A percentile compares a stretch with the other conserved stretches of the same genome.
These are phyloP conservation scores for Pseudanteris insignis DNA, from an alignment of 2,888 invertebrate genomes.

Conservation along the genomic window DNA sequence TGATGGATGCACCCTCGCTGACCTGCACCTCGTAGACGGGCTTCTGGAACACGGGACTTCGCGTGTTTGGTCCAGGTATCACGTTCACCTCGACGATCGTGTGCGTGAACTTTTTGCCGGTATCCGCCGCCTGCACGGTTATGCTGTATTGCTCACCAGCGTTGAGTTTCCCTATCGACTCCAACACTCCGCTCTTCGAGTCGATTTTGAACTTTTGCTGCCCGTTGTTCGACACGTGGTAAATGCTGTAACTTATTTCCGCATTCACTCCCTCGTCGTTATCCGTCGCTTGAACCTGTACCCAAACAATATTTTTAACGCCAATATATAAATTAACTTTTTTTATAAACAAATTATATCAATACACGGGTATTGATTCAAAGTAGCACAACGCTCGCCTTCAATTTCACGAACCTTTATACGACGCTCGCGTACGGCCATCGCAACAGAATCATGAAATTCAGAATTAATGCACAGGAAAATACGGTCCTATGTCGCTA, in stretches of 20 bases:
- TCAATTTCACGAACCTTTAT: too few species aligned
- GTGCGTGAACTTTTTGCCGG: constrained; percentile 82
- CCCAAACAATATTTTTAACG: too few species aligned
- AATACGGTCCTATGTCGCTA: too few species aligned
- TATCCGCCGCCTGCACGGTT: constrained; percentile 84
- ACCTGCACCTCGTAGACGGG: constrained; percentile 87
- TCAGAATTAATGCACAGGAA: too few species aligned
- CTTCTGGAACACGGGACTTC: constrained; percentile 83
- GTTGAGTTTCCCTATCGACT: constrained; percentile 81
- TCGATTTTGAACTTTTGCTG: constrained; percentile 86
- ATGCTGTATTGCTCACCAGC: constrained; percentile 91
- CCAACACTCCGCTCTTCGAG: constrained; percentile 79
- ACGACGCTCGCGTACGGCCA: too few species aligned
- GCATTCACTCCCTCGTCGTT: constrained; percentile 89
- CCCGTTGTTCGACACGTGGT: constrained; percentile 91
- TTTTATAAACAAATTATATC: too few species aligned
- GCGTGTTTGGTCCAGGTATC: constrained; percentile 83
- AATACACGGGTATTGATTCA: too few species aligned
- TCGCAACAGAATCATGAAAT: too few species aligned
- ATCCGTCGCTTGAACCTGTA: constrained; percentile 83
- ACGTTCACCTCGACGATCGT: constrained; percentile 87
- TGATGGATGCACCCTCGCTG: constrained; percentile 88
- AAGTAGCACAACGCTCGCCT: too few species aligned
- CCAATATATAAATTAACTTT: too few species aligned
- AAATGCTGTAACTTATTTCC: constrained; percentile 82